phyloP scores from a whole-genome alignment of 1,140 invertebrate species.

The Drosophila eugracilis region DNA sequence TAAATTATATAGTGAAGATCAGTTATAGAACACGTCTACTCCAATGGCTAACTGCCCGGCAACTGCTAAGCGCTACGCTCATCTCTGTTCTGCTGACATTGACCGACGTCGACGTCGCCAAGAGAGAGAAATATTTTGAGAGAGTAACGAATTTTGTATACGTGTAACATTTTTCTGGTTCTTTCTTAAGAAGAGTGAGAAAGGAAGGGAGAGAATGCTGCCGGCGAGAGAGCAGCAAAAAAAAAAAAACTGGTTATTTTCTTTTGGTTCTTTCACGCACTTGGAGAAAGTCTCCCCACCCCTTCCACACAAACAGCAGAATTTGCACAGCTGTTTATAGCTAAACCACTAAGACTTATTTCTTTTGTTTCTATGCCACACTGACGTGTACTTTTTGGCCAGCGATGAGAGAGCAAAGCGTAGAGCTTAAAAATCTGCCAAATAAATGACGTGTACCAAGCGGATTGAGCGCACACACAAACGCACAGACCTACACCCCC shows the following conservation, averaged over 20 bases:
- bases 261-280: constrained; percentile 21
- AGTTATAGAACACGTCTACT: constrained; percentile 50
- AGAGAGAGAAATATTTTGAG: constrained; percentile 1
- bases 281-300: constrained; percentile 53
- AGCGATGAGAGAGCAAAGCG: constrained; percentile 1
- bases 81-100: constrained; percentile 52
- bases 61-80: constrained; percentile 49
- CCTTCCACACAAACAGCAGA: constrained; percentile 16
- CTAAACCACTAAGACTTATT: constrained; percentile 6
- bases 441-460: constrained; percentile 74
- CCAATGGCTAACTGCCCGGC: constrained; percentile 51
- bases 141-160: constrained; percentile 62
- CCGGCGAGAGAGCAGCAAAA: constrained; percentile 26
- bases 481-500: constrained; percentile 8
- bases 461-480: constrained; percentile 54
- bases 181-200: constrained; percentile 33
- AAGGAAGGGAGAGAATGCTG: constrained; percentile 8
- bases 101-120: constrained; percentile 49
- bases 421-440: constrained; percentile 39
- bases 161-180: constrained; percentile 81
- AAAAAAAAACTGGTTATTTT: constrained; percentile 58
- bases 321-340: constrained; percentile 58
- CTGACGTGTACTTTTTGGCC: constrained; percentile 59
- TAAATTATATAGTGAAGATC: not conserved
- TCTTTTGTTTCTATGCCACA: constrained; percentile 33